Conservation (phyloP, 2,797 vertebrate species). For the Pterois miles region DNA sequence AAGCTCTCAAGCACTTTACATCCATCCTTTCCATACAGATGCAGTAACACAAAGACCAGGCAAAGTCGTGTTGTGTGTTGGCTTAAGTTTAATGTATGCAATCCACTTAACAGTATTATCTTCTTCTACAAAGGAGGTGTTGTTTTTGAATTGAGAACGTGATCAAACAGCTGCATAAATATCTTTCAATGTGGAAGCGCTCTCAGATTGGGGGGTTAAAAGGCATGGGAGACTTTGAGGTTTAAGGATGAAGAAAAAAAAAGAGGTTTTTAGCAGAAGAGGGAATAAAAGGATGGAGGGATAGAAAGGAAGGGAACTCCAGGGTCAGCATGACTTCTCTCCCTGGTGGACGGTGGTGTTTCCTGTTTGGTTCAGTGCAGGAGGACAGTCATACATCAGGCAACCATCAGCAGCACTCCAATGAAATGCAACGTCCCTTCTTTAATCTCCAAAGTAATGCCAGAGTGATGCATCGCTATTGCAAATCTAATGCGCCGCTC, state of each 20-base stretch:
- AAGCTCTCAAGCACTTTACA: slow-evolving; percentile 85
- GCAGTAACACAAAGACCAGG: slow-evolving; percentile 76
- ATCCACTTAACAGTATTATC: slow-evolving; percentile 80
- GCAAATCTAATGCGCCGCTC: slow-evolving; percentile 82
- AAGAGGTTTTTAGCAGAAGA: background rate
- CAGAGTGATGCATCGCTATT: slow-evolving; percentile 84
- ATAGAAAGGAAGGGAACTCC: slow-evolving; percentile 14
- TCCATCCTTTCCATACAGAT: slow-evolving; percentile 71
- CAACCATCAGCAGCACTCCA: slow-evolving; percentile 67
- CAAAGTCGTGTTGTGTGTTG: slow-evolving; percentile 72
- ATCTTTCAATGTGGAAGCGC: slow-evolving; percentile 65
- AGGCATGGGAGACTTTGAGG: slow-evolving; percentile 46
- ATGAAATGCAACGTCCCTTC: slow-evolving; percentile 82
- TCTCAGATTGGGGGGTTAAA: slow-evolving; percentile 59
- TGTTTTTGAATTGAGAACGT: slow-evolving; percentile 72
- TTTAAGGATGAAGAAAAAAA: slow-evolving; percentile 35
- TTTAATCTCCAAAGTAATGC: slow-evolving; percentile 86
- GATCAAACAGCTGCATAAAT: slow-evolving; percentile 78
- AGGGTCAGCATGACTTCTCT: slow-evolving; percentile 43
- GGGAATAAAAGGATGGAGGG: slow-evolving; percentile 14
- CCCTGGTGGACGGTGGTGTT: slow-evolving; percentile 24
- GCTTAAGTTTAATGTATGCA: slow-evolving; percentile 83
- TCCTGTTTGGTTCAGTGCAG: slow-evolving; percentile 35
- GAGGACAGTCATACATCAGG: slow-evolving; percentile 77
- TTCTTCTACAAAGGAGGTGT: slow-evolving; percentile 65